Base-by-base conservation (phyloP, 92 coral and sea anemone genomes). In the Siderastrea siderea region DNA sequence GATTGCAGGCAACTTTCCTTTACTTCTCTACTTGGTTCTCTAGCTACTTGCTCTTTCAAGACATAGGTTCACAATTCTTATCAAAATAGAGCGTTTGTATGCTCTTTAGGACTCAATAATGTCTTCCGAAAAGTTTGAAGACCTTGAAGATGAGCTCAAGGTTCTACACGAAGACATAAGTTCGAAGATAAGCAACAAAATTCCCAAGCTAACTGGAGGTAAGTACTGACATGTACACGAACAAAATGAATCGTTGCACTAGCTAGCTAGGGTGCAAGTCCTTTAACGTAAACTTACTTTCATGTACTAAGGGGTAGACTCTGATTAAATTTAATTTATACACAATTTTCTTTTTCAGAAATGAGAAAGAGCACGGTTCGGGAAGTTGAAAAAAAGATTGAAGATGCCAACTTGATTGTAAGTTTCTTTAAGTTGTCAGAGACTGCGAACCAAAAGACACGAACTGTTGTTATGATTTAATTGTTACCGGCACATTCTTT, bases 41-140 rank as follows among this genome's bases (percentile, higher is more conserved):
- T 3, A 1, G 44, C 3, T 4, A 16, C 3, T 50, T 16, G 19
- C 17, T 3, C 17, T 16, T 73, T 17, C 77, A 13, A 6, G 43
- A 43, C 2, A 38, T 2, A 26, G 10, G 15, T 38, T 38, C 71
- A 11, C 47, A 10, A 67, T 3, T 52, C 13, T 16, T 6, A 53
- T 3, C 1, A 53, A 57, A 81, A 26, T 48, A 17, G 14, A 26
- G 15, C 13, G 6, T 48, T 64, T 65, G 44, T 6, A 3, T 6
- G 17, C 44, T 45, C 38, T 12, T 54, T 78, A 60, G 77, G 53
- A 46, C 68, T 43, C 2, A 64, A 92, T 75, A 74, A 86, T 94
- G 92, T 94, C 95, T 74, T 98, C 99, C 4, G 99, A 98, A 70
- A 98, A 98, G 90, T 98, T 96, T 86, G 99, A 98, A 91, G 99